Evolutionary conservation across 1,140 invertebrate genomes (phyloP).

Genomic region (Temnothorax nylanderi): DNA sequence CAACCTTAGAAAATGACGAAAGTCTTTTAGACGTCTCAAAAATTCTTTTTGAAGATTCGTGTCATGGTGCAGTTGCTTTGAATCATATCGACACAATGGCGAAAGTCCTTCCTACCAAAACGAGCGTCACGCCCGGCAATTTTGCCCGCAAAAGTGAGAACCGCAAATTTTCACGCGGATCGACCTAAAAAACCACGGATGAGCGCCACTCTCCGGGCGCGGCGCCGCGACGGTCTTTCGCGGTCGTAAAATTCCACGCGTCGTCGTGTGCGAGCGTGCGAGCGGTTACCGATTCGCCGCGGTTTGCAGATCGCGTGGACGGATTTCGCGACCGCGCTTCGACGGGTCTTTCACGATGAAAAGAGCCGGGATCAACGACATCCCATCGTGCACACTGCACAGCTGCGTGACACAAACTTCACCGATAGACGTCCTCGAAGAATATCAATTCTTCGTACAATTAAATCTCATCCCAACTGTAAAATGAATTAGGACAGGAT

Average conservation of each 20-base stretch:
- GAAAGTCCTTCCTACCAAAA: not conserved
- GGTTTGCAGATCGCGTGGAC: conserved; percentile 50
- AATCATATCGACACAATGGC: not conserved
- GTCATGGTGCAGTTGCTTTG: not conserved
- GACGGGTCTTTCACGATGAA: conserved; percentile 20
- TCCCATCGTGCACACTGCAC: not conserved
- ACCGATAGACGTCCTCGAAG: not conserved
- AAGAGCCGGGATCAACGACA: conserved; percentile 42
- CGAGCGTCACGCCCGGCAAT: conserved; percentile 40
- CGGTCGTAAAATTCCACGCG: conserved; percentile 42
- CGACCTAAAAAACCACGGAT: conserved; percentile 39
- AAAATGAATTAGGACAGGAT: not conserved
- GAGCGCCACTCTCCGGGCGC: conserved; percentile 22
- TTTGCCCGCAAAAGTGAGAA: conserved; percentile 47
- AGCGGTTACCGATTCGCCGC: conserved; percentile 59
- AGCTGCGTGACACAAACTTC: not conserved
- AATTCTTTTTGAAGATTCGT: not conserved
- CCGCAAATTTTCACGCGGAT: conserved; percentile 1
- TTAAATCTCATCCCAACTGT: not conserved
- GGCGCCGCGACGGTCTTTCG: conserved; percentile 28
- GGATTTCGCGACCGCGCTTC: conserved; percentile 22
- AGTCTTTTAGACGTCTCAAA: not conserved
- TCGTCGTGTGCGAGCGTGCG: conserved; percentile 15
- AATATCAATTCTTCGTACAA: not conserved
- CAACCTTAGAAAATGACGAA: not conserved